A percentile compares a stretch with the other conserved stretches of the same genome.
These are phyloP conservation scores for Scrobipalpa atriplicella DNA, from an alignment of 2,888 invertebrate species.

Conservation along the genomic window DNA sequence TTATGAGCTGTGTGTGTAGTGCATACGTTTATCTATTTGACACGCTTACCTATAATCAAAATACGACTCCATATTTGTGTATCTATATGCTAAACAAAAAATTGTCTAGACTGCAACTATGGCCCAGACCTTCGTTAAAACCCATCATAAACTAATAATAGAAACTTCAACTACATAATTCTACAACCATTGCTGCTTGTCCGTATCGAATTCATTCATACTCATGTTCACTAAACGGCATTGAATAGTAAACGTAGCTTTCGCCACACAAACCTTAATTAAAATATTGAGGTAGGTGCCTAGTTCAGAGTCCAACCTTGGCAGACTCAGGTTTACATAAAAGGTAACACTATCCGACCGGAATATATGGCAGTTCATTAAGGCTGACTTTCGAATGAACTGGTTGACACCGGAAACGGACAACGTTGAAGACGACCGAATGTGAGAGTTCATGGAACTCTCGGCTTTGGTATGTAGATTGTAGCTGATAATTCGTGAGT, in stretches of 20 bases:
- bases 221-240: not conserved
- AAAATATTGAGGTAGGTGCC: not conserved
- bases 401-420: conserved; percentile 32
- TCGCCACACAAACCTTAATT: not conserved
- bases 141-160: not conserved
- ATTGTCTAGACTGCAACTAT: conserved; percentile 37
- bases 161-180: not conserved
- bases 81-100: not conserved
- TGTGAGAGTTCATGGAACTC: conserved; percentile 28
- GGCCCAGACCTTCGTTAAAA: conserved; percentile 47
- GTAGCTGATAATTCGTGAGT: conserved; percentile 11
- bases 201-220: not conserved
- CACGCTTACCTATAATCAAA: conserved; percentile 6
- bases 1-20: not conserved
- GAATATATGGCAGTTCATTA: conserved; percentile 52
- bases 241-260: conserved; percentile 9
- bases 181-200: not conserved
- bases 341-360: conserved; percentile 42
- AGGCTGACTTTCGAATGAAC: conserved; percentile 47
- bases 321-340: conserved; percentile 18
- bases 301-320: conserved; percentile 15
- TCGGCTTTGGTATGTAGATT: conserved; percentile 23
- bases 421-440: conserved; percentile 20
- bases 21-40: not conserved
- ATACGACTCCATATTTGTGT: not conserved